These are phyloP conservation scores for Hormiphora californensis DNA, from an alignment of 37 sponge, comb jelly and placozoan genomes.

Conservation along the genomic window DNA sequence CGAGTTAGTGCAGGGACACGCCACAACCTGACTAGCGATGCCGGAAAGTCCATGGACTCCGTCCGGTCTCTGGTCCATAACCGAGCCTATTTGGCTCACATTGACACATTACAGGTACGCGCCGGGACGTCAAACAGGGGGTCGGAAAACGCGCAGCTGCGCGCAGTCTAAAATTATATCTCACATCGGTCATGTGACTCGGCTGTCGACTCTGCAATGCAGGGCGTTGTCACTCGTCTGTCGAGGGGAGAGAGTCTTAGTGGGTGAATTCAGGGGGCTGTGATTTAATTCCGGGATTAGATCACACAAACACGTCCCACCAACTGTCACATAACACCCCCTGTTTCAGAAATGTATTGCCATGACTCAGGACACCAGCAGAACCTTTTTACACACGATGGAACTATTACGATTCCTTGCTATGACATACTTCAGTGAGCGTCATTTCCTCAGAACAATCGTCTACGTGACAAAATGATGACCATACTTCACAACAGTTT, in stretches of 20 bases:
- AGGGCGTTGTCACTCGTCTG: no score
- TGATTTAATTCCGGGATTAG: not conserved
- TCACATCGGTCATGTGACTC: not conserved
- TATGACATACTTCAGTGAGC: not conserved
- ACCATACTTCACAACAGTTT: no score
- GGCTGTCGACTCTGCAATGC: no score
- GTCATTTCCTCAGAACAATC: no score
- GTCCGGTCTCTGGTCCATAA: not conserved
- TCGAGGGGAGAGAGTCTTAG: no score
- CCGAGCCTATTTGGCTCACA: slow-evolving; percentile 25
- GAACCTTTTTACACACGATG: slow-evolving; percentile 17
- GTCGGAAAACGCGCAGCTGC: not conserved
- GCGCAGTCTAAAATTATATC: not conserved
- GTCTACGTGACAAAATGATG: no score
- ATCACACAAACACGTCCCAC: not conserved
- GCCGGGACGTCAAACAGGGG: no score
- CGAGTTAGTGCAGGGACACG: not conserved
- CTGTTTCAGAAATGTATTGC: slow-evolving; percentile 5
- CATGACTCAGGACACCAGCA: not conserved
- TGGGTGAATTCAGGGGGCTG: not conserved
- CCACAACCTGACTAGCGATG: slow-evolving; percentile 45
- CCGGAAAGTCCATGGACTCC: slow-evolving; percentile 40
- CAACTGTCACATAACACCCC: not conserved
- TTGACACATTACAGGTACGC: slow-evolving; percentile 36
- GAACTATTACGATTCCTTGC: slow-evolving; percentile 31